Evolutionary conservation across 2,113 vertebrate species (phyloP).

Genomic region (Sitta europaea): DNA sequence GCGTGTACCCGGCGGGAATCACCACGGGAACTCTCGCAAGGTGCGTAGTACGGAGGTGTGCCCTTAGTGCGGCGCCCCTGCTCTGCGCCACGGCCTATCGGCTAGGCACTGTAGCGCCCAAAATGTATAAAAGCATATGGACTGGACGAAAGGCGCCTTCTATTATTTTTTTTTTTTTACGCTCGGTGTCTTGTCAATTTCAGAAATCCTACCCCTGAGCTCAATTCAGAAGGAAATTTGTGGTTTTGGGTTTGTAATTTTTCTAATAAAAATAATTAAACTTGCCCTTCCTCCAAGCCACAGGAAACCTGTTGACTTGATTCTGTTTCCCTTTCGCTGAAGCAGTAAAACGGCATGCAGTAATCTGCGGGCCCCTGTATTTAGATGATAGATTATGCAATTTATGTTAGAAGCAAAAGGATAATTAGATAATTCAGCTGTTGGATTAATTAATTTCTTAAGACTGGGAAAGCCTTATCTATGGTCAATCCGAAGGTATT

Average conservation of each 20-base stretch:
- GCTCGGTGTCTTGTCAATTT: not conserved
- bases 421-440: not conserved
- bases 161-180: not conserved
- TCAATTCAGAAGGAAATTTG: not conserved
- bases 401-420: not conserved
- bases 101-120: not conserved
- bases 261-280: constrained; percentile 7
- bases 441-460: not conserved
- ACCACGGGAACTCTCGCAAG: not conserved
- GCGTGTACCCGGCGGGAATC: not conserved
- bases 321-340: not conserved
- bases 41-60: accelerated
- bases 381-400: not conserved
- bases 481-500: not conserved
- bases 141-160: accelerated
- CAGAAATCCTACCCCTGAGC: not conserved
- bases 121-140: not conserved
- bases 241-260: not conserved
- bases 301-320: constrained; percentile 7
- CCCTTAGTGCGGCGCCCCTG: too few relatives aligned
- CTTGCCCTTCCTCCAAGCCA: not conserved
- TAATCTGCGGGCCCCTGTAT: not conserved
- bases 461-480: not conserved
- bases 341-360: not conserved
- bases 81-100: not conserved